Evolutionary conservation across 37 sponge, comb jelly and placozoan species (phyloP).

Genomic region (Spongilla lacustris): DNA sequence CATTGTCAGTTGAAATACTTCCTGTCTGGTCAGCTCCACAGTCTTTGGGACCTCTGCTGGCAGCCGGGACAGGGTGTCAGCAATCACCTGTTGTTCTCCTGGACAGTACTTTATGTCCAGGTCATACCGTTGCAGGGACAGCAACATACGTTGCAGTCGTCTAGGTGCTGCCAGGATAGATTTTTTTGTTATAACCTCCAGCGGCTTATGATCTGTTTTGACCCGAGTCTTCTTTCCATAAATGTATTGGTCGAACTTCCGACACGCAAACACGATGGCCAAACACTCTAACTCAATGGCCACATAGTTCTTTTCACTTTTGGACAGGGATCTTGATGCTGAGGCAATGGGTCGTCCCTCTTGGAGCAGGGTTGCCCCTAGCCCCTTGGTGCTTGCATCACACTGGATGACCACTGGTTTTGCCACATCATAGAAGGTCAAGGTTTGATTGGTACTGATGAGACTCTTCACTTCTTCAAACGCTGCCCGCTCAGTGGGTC

Average conservation of each 20-base stretch:
- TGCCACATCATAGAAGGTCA: constrained; percentile 2
- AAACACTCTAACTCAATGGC: constrained; percentile 24
- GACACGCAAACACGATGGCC: constrained; percentile 27
- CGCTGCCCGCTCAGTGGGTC: neutral
- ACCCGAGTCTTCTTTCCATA: constrained; percentile 12
- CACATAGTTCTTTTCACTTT: constrained; percentile 13
- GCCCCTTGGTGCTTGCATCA: constrained; percentile 41
- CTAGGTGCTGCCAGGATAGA: constrained; percentile 25
- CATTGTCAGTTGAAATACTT: no score
- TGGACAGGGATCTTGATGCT: constrained; percentile 32
- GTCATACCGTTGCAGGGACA: constrained; percentile 27
- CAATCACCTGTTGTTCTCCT: constrained; percentile 8
- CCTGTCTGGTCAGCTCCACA: no score
- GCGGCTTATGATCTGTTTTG: constrained; percentile 50
- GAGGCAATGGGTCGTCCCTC: constrained; percentile 21
- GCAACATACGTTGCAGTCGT: constrained; percentile 39
- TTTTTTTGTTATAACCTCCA: constrained; percentile 29
- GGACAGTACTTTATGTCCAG: constrained; percentile 6
- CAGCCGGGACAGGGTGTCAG: neutral
- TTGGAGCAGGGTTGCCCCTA: constrained; percentile 38
- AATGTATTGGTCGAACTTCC: constrained; percentile 33
- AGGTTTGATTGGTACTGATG: neutral
- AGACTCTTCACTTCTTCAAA: constrained; percentile 9
- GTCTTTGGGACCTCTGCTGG: no score
- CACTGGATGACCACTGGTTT: constrained; percentile 5